phyloP scores from a whole-genome alignment of 2,888 invertebrate species.

The Iselma pallidipennis region DNA sequence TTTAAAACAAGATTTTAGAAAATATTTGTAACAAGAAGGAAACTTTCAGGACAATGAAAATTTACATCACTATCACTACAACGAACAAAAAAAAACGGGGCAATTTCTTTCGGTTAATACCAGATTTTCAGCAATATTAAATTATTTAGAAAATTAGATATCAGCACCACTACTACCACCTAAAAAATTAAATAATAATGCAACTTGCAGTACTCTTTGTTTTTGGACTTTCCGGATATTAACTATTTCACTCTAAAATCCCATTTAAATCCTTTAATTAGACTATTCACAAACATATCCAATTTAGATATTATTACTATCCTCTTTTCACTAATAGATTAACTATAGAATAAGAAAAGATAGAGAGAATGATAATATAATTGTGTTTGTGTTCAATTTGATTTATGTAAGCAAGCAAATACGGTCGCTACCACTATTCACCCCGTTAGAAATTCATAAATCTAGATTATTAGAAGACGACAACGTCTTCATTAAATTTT shows the following conservation, averaged over 20 bases:
- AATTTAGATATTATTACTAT: constrained; percentile 6
- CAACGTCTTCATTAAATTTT: constrained; percentile 2
- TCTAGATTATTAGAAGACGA: constrained; percentile 16
- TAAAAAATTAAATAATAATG: constrained; percentile 16
- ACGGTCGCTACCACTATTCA: constrained; percentile 7
- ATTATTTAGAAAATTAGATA: too few species aligned
- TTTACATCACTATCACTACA: neutral
- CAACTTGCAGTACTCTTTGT: constrained; percentile 6
- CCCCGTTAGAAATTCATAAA: constrained; percentile 20
- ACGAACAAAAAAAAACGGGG: neutral
- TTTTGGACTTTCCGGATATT: constrained; percentile 21
- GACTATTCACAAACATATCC: constrained; percentile 19
- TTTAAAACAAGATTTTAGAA: constrained; percentile 1
- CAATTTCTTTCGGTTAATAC: too few species aligned
- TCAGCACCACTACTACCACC: neutral
- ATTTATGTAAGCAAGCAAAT: constrained; percentile 10
- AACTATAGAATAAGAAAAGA: neutral
- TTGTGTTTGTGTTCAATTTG: constrained; percentile 28
- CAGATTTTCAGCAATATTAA: too few species aligned
- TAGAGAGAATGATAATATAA: constrained; percentile 16
- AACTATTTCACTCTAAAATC: constrained; percentile 17
- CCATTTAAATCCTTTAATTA: constrained; percentile 22
- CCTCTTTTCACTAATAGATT: neutral
- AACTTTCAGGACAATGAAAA: neutral
- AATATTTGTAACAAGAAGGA: too few species aligned